Conservation (phyloP, 2,797 vertebrate genomes). For the Peromyscus aztecus region DNA sequence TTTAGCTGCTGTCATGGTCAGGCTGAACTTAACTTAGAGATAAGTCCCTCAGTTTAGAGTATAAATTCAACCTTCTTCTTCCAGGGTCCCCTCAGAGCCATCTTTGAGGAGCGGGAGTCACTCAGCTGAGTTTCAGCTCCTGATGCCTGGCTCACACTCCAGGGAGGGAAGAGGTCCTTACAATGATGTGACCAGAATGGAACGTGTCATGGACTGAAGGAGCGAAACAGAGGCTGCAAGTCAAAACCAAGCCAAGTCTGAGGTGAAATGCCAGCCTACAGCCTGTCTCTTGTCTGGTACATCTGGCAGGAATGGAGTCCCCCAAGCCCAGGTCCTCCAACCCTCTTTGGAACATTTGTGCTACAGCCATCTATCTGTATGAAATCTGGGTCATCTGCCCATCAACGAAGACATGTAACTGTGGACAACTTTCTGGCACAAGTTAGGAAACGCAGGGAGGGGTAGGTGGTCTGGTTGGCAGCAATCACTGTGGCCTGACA, state of each 20-base stretch:
- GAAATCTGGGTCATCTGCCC: background rate
- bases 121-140: background rate
- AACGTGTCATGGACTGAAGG: conserved; percentile 43
- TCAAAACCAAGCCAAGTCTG: background rate
- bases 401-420: background rate
- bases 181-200: conserved; percentile 42
- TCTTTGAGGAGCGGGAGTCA: background rate
- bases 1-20: background rate
- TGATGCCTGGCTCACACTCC: background rate
- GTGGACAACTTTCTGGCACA: conserved; percentile 25
- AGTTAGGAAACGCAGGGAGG: conserved; percentile 29
- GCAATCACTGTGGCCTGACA: background rate
- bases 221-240: background rate
- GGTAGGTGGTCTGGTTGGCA: conserved; percentile 27
- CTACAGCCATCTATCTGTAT: background rate
- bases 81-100: background rate
- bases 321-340: background rate
- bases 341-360: background rate
- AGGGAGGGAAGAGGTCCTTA: background rate
- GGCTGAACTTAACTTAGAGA: background rate
- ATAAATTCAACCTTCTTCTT: conserved; percentile 34
- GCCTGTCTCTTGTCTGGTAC: background rate
- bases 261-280: background rate
- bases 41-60: background rate
- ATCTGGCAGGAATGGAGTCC: background rate